Conservation (phyloP, 30 jellyfish, hydroid and myxozoan species). For the Chrysaora quinquecirrha region DNA sequence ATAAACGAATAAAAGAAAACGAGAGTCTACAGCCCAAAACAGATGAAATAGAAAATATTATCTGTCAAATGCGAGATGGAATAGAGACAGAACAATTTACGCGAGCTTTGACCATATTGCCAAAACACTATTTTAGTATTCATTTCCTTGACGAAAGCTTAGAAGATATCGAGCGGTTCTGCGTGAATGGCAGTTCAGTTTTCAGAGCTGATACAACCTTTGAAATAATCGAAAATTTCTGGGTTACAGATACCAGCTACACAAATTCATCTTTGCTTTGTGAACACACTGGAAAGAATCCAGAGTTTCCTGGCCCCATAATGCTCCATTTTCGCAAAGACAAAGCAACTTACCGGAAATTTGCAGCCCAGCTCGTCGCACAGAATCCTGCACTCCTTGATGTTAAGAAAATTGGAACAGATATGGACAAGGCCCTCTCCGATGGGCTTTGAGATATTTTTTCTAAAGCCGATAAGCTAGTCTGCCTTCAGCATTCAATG, state of each 20-base stretch:
- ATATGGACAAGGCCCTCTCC: slow-evolving; percentile 3
- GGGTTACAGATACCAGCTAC: slow-evolving; percentile 51
- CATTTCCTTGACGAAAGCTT: slow-evolving; percentile 2
- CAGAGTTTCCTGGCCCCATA: slow-evolving; percentile 52
- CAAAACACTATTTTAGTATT: slow-evolving; percentile 7
- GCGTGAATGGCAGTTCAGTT: slow-evolving; percentile 38
- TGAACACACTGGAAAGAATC: slow-evolving; percentile 13
- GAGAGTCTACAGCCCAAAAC: background rate
- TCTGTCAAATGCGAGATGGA: background rate
- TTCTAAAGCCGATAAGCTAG: slow-evolving; percentile 19
- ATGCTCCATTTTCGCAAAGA: slow-evolving; percentile 41
- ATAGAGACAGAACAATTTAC: background rate
- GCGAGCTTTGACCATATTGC: slow-evolving; percentile 9
- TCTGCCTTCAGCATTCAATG: slow-evolving; percentile 28
- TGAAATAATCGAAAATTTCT: slow-evolving; percentile 28
- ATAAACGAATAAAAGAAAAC: background rate
- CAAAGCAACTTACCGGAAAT: slow-evolving; percentile 20
- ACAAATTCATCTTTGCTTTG: slow-evolving; percentile 15
- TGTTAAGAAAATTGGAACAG: slow-evolving; percentile 20
- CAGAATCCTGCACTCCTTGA: slow-evolving; percentile 13
- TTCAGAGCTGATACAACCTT: slow-evolving; percentile 43
- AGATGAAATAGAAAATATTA: background rate
- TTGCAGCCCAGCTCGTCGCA: slow-evolving; percentile 32
- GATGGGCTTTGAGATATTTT: slow-evolving; percentile 27
- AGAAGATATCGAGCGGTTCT: slow-evolving; percentile 34